Evolutionary conservation across 92 coral and sea anemone species (phyloP), one percentile per base, ranked within the genome.

Genomic region (Palythoa grandiflora): DNA sequence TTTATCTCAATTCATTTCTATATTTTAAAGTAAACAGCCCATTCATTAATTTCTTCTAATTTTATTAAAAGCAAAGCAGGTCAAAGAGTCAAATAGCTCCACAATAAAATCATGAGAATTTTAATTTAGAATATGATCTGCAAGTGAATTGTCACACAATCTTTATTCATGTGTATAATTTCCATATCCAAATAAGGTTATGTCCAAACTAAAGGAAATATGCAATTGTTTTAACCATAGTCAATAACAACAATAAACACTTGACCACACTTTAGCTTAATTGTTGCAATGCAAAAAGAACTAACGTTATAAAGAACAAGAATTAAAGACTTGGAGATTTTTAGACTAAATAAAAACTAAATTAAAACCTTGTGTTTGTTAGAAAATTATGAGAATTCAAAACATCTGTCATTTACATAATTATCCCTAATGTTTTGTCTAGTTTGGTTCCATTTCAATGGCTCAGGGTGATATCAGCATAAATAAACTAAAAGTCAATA

Each of bases 181-280:
- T 7, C 38, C 36, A 78, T 44, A 53, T 78, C 83, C 14, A 78
- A 78, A 78, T 78, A 78, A 78, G 83, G 83, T 78, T 5, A 54
- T 38, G 48, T 78, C 39, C 55, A 55, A 57, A 17, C 39, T 78
- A 55, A 57, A 17, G 15, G 68, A 16, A 78, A 35, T 12, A 37
- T 19, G 11, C 15, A 44, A 73, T 73, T 14, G 39, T 15, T 50
- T 16, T 44, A 73, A 16, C 53, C 35, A 35, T 15, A 78, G 71
- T 78, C 53, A 78, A 52, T 51, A 52, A 8, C 2, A 78, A 60
- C 50, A 78, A 47, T 53, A 28, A 28, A 28, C 53, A 10, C 70
- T 54, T 5, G 68, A 57, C 71, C 71, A 55, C 37, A 9, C 16
- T 35, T 5, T 19, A 5, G 48, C 77, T 44, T 21, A 36, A 10